A percentile compares a stretch with the other conserved stretches of the same genome.
Evolutionary conservation across 2,888 invertebrate species (phyloP).

Genomic region (Panopea generosa): DNA sequence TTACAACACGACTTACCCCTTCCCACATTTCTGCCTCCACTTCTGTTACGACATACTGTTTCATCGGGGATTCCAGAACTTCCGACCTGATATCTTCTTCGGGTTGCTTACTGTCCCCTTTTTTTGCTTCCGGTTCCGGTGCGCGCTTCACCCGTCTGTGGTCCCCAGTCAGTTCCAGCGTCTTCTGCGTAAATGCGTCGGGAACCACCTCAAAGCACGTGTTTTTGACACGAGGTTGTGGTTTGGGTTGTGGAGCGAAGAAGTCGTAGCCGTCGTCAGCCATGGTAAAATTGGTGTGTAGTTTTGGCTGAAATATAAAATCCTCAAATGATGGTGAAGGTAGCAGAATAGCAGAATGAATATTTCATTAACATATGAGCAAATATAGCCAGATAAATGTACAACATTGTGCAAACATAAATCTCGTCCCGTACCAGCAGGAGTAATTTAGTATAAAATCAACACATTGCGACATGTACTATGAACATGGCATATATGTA

Average conservation of each 20-base stretch:
- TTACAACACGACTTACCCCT: too few relatives aligned
- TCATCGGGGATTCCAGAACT: conserved; percentile 47
- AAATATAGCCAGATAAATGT: too few relatives aligned
- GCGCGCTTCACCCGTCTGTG: conserved; percentile 52
- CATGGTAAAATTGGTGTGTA: conserved; percentile 28
- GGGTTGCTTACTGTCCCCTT: neutral
- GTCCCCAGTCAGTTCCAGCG: conserved; percentile 70
- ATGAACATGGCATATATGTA: too few relatives aligned
- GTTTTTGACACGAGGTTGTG: conserved; percentile 72
- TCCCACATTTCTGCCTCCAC: conserved; percentile 68
- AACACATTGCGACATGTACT: too few relatives aligned
- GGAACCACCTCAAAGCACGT: conserved; percentile 78
- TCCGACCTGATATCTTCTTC: conserved; percentile 16
- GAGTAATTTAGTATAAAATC: too few relatives aligned
- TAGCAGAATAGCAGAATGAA: too few relatives aligned
- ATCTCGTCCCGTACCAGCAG: too few relatives aligned
- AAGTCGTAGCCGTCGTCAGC: conserved; percentile 75
- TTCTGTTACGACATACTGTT: conserved; percentile 60
- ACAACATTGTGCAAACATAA: too few relatives aligned
- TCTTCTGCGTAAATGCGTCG: conserved; percentile 76
- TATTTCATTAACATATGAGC: too few relatives aligned
- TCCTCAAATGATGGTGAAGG: too few relatives aligned
- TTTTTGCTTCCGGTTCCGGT: conserved; percentile 15
- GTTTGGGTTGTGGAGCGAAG: conserved; percentile 75
- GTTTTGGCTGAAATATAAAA: too few relatives aligned